Evolutionary conservation across 2,113 vertebrate species (phyloP), one percentile per base, ranked within the genome.

Genomic region (Bagarius yarrelli): DNA sequence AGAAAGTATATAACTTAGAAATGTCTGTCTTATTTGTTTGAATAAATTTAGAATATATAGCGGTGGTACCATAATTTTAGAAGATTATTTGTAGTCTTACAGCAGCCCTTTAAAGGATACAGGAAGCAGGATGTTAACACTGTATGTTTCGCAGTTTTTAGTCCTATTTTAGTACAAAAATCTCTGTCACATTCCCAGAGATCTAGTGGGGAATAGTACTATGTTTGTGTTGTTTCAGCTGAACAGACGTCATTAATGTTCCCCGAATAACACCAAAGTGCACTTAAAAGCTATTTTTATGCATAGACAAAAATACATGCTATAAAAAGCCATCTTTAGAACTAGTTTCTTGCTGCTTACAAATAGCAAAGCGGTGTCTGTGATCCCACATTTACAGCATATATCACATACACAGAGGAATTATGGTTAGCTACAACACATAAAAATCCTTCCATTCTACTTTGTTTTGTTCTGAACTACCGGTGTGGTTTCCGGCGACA

Each of bases 201-300:
- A 61, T n/a, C 16, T 50, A 50, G 23, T 27, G 47, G 44, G 47
- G 69, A 71, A 27, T 52, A 44, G 59, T 27, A 55, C 32, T 76
- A 52, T 27, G 14, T 76, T 76, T 27, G 4, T 76, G 74, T 61
- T 61, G 55, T 76, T 76, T 76, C 57, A 76, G 74, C 32, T 76
- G 74, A 34, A 76, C 36, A 32, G 32, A 56, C 27, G 12, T 50
- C 69, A 30, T 52, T 71, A 52, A 52, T 8, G 3, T 16, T 25
- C 44, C 8, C 25, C 3, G 53, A 53, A 32, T 8, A 72, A 53
- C 27, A 55, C 50, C 55, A 21, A 9, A 34, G 19, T 55, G 32
- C 70, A 53, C 25, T 67, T 67, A 13, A n/a, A 19, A n/a, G 19
- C 34, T 44, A 13, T 27, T 70, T 9, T 32, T 19, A 50, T 3